Percentiles rank a stretch among this genome's conserved stretches.
These are phyloP conservation scores for Mythimna lalbum DNA, from an alignment of 2,888 invertebrate genomes.

Conservation along the genomic window DNA sequence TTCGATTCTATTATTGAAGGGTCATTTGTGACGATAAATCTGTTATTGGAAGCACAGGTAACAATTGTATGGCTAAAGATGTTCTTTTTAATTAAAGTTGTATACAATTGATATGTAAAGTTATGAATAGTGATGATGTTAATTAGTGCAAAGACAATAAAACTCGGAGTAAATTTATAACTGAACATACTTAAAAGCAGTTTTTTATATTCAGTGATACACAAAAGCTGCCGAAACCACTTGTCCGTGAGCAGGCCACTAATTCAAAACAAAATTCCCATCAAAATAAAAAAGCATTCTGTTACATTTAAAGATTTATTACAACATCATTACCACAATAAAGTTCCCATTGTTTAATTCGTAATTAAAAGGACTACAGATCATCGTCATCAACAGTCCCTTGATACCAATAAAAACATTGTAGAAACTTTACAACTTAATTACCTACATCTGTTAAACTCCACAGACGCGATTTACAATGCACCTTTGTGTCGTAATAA, in stretches of 20 bases:
- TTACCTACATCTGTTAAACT: conserved; percentile 88
- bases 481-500: conserved; percentile 84
- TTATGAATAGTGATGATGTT: neutral
- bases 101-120: no score
- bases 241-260: neutral
- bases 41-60: conserved; percentile 11
- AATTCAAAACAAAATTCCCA: conserved; percentile 22
- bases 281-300: conserved; percentile 37
- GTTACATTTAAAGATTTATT: conserved; percentile 57
- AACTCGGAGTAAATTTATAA: neutral
- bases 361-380: conserved; percentile 74
- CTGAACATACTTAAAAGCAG: neutral
- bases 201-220: neutral
- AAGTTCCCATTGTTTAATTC: conserved; percentile 68
- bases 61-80: neutral
- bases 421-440: conserved; percentile 87
- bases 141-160: neutral
- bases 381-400: conserved; percentile 73
- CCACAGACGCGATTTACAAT: conserved; percentile 86
- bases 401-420: conserved; percentile 81
- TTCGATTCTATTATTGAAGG: conserved; percentile 24
- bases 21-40: conserved; percentile 21
- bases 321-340: conserved; percentile 65
- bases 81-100: neutral
- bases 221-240: conserved; percentile 12